Evolutionary conservation across 2,113 vertebrate genomes (phyloP).

Genomic region (Ictalurus punctatus): DNA sequence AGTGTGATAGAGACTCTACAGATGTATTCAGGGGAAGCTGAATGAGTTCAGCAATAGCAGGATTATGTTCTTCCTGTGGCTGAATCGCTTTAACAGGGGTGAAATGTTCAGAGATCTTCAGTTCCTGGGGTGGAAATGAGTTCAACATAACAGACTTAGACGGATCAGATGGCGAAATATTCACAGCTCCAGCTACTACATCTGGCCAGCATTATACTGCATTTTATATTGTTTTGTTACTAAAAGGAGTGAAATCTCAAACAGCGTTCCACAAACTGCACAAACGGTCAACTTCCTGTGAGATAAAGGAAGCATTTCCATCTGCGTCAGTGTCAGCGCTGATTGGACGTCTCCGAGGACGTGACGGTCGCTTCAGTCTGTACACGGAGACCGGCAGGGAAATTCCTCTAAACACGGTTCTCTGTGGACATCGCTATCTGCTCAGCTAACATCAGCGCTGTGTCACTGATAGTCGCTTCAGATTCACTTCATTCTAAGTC

Average conservation of each 20-base stretch:
- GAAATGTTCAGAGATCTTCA: slow-evolving; percentile 23
- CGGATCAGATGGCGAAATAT: neutral
- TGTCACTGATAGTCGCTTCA: slow-evolving; percentile 23
- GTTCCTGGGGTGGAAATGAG: neutral
- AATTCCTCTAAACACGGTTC: slow-evolving; percentile 8
- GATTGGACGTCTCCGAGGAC: slow-evolving; percentile 58
- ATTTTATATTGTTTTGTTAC: neutral
- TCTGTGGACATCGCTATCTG: neutral
- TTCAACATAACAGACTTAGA: neutral
- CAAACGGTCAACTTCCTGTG: slow-evolving; percentile 28
- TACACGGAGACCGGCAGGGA: neutral
- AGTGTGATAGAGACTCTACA: neutral
- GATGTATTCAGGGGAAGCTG: slow-evolving; percentile 31
- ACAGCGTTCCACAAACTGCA: neutral
- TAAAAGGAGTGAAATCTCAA: slow-evolving; percentile 1
- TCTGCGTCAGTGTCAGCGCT: slow-evolving; percentile 57
- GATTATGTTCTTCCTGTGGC: slow-evolving; percentile 29
- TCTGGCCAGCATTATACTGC: neutral
- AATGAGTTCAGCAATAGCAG: slow-evolving; percentile 41
- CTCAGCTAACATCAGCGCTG: neutral
- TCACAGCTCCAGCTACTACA: neutral
- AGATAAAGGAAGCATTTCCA: slow-evolving; percentile 52
- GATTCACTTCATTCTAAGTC: neutral
- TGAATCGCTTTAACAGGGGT: slow-evolving; percentile 48
- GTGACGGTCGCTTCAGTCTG: slow-evolving; percentile 25